A percentile compares a stretch with the other conserved stretches of the same genome.
Conservation (phyloP, 2,113 vertebrate genomes). For the Hippocampus guttulatus region DNA sequence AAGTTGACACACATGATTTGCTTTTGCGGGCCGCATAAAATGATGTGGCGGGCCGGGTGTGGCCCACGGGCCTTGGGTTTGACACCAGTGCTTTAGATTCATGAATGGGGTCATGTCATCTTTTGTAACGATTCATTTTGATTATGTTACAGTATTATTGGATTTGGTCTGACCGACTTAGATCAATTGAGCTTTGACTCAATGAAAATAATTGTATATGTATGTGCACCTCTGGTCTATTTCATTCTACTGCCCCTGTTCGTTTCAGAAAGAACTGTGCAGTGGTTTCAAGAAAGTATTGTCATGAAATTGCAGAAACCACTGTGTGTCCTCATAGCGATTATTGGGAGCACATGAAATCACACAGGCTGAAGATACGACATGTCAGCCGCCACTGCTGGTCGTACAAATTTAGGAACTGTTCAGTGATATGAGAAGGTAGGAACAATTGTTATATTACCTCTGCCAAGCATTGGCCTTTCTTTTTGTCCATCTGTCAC, state of each 20-base stretch:
- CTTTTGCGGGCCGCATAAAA: too few relatives aligned
- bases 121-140: too few relatives aligned
- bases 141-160: too few relatives aligned
- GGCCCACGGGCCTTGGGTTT: too few relatives aligned
- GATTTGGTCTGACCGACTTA: too few relatives aligned
- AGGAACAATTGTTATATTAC: constrained; percentile 1
- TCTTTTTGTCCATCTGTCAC: constrained; percentile 1
- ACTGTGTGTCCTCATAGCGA: background rate
- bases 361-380: background rate
- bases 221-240: background rate
- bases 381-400: background rate
- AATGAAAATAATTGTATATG: too few relatives aligned
- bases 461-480: constrained; percentile 1
- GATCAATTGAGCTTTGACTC: too few relatives aligned
- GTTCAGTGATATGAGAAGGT: background rate
- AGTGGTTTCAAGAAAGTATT: background rate
- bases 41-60: too few relatives aligned
- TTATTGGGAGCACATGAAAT: background rate
- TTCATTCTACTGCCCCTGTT: background rate
- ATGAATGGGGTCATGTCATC: too few relatives aligned
- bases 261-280: too few relatives aligned
- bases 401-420: background rate
- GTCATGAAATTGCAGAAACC: background rate
- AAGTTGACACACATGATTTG: too few relatives aligned
- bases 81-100: too few relatives aligned